A percentile compares a stretch with the other conserved stretches of the same genome.
Conservation (phyloP, 2,797 vertebrate genomes). For the Alosa sapidissima region DNA sequence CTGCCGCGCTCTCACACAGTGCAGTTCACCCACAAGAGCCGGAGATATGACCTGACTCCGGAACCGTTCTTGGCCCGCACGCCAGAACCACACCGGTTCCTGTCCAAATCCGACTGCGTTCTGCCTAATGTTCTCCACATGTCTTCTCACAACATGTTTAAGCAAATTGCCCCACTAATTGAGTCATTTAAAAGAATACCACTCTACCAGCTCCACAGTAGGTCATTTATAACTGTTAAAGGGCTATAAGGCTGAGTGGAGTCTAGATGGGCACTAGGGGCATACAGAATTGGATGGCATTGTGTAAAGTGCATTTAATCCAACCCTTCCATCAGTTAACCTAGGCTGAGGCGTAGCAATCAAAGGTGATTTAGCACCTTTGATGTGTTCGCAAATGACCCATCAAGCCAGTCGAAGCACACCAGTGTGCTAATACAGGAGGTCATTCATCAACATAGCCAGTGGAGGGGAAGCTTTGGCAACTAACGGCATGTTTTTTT, state of each 20-base stretch:
- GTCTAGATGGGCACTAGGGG: not conserved
- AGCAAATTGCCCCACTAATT: not conserved
- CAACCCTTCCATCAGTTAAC: not conserved
- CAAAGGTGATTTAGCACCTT: not conserved
- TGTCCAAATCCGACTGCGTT: not conserved
- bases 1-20: not conserved
- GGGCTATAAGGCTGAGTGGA: not conserved
- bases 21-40: not conserved
- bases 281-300: not conserved
- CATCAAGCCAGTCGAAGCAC: not conserved
- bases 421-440: not conserved
- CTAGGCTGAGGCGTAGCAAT: not conserved
- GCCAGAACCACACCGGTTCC: not conserved
- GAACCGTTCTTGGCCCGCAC: not conserved
- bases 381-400: not conserved
- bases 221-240: not conserved
- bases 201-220: not conserved
- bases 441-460: not conserved
- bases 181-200: not conserved
- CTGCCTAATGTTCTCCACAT: not conserved
- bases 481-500: not conserved
- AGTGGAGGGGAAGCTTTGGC: not conserved
- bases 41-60: not conserved
- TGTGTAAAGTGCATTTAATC: not conserved
- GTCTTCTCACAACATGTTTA: not conserved